Base-by-base conservation (phyloP, 2,888 invertebrate genomes). In the Drosophila hamatofila region DNA sequence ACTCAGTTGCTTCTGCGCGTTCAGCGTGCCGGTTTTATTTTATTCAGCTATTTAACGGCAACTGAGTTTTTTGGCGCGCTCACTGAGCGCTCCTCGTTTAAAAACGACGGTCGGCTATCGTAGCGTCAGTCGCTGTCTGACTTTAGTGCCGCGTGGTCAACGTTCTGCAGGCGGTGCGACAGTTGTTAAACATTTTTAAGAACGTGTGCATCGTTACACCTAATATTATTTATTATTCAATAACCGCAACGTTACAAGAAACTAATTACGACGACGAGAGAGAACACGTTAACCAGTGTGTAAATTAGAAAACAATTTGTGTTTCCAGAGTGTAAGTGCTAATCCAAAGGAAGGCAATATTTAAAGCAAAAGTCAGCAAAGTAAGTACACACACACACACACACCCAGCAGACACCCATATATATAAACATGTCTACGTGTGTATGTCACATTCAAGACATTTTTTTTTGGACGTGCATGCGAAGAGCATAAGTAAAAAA, bases 311-410 rank as follows among this genome's bases (percentile, higher is more conserved):
- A 37, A 16, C 12, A 42, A 66, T 48, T 25, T 35, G 1, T 35
- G 56, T 63, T 49, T 25, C 27, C 16, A 39, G 18, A 41, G 21
- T 66, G 51, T 64, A 61, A 70, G 70, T 78, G 59, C 35, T 51
- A 60, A 57, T 14, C 33, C 33, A 39, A 64, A 59, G 59, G 54
- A 33, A 51, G 41, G 18, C 46, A 55, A 21, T 12, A 27, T 18
- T 30, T 33, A 59, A 52, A 49, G 39, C 48, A 61, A 63, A 49
- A 73, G 65, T 71, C 66, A 49, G 27, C 44, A 52, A 57, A 62
- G 72, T 73, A 66, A 63, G 74, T 62, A 66, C 59, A 60, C 27
- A 52, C 39, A 57, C 27, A 57, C 65, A 25, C 44, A 25, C 27
- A 55, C 23, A 37, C 16, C n/a, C n/a, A n/a, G n/a, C n/a, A n/a